Percentiles rank a stretch among this genome's conserved stretches.
phyloP scores from a whole-genome alignment of 2,797 vertebrate species.

The Ispidina lecontei region DNA sequence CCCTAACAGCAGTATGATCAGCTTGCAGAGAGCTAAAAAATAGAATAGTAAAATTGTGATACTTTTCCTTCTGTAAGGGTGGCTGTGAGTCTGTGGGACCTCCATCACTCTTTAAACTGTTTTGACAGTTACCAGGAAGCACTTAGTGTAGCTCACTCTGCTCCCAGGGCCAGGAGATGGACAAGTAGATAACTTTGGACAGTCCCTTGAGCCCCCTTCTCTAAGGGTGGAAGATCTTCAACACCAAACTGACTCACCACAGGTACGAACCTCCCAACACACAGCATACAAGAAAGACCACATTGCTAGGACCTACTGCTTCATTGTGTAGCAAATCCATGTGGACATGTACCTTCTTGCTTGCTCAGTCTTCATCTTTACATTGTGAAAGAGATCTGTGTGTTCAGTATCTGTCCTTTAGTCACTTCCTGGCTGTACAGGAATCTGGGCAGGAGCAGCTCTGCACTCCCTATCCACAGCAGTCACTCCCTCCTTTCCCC shows the following conservation, averaged over 20 bases:
- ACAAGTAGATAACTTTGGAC: neutral
- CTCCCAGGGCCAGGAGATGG: neutral
- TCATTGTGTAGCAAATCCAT: neutral
- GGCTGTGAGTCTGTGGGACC: neutral
- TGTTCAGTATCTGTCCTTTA: neutral
- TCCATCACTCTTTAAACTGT: neutral
- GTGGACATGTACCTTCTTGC: neutral
- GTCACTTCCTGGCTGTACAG: neutral
- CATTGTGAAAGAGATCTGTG: neutral
- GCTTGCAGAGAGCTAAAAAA: neutral
- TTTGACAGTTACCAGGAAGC: neutral
- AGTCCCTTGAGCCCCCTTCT: neutral
- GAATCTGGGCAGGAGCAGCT: neutral
- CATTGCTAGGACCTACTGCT: neutral
- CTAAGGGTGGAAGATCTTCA: neutral
- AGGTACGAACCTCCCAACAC: neutral
- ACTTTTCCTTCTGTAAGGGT: neutral
- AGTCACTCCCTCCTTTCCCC: neutral
- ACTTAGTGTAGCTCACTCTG: neutral
- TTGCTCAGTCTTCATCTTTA: neutral
- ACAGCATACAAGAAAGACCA: rapidly evolving
- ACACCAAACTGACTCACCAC: neutral
- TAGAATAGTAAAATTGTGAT: neutral
- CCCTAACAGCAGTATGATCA: neutral
- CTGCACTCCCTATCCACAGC: rapidly evolving